Evolutionary conservation across 2,888 invertebrate genomes (phyloP).

Genomic region (Frankliniella fusca): DNA sequence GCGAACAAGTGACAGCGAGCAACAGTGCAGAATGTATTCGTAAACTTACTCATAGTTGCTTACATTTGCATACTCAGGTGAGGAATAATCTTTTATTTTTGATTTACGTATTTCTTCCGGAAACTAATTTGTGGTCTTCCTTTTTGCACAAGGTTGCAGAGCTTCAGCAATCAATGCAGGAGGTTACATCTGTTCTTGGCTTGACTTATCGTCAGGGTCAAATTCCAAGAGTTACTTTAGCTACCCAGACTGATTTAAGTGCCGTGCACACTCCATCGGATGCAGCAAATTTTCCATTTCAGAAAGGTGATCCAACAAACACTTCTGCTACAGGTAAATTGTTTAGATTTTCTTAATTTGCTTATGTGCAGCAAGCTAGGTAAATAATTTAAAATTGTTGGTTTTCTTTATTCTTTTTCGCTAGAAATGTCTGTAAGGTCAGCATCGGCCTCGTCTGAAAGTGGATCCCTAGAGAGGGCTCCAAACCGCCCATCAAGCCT

Average conservation of each 20-base stretch:
- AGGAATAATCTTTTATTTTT: background rate
- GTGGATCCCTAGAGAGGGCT: background rate
- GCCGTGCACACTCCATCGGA: constrained; percentile 68
- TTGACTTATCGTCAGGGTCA: constrained; percentile 2
- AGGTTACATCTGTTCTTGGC: background rate
- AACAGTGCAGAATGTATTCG: constrained; percentile 19
- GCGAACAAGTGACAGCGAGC: background rate
- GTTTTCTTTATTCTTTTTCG: background rate
- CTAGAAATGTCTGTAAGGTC: background rate
- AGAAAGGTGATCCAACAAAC: background rate
- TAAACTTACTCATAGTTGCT: background rate
- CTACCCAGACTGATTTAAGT: constrained; percentile 74
- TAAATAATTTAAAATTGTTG: constrained; percentile 10
- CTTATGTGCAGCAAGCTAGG: background rate
- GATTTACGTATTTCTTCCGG: background rate
- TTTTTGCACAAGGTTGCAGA: constrained; percentile 9
- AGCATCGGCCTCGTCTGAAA: background rate
- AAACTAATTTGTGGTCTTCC: background rate
- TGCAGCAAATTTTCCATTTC: constrained; percentile 28
- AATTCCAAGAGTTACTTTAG: constrained; percentile 15
- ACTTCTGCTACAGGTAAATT: background rate
- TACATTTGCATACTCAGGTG: constrained; percentile 6
- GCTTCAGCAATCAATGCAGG: constrained; percentile 5
- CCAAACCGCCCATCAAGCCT: background rate
- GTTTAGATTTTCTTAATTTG: background rate